Evolutionary conservation across 2,888 invertebrate genomes (phyloP), one percentile per base, ranked within the genome.

Genomic region (Hirtodrosophila alboralis): DNA sequence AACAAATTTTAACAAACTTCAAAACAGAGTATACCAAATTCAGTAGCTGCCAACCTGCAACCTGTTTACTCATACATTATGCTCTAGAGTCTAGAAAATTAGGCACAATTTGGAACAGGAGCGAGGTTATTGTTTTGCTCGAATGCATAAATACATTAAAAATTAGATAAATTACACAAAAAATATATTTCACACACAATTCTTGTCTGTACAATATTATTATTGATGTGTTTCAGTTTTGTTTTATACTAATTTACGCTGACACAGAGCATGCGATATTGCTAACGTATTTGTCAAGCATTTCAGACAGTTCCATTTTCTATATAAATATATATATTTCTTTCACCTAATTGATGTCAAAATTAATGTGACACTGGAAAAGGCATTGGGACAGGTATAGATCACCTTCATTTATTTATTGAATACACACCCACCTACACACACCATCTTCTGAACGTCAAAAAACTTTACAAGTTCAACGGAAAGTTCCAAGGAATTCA

Each of bases 61-160:
- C n/a, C n/a, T n/a, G n/a, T n/a, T n/a, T n/a, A n/a, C n/a, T n/a
- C n/a, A n/a, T n/a, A n/a, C n/a, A n/a, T n/a, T n/a, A n/a, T n/a
- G n/a, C n/a, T n/a, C n/a, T n/a, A n/a, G n/a, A n/a, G n/a, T n/a
- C n/a, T 48, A 47, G 48, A 58, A 57, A 79, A 79, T 60, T 59
- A 51, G 51, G 54, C 78, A 57, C 64, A 80, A 62, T 51, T 44
- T 58, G n/a, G 40, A 65, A 66, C 43, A 54, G 38, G 16, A 53
- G 18, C 79, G 84, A 79, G 79, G 79, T 76, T 79, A 86, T 60
- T 84, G 69, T 68, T 67, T 53, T 60, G 73, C 58, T 33, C 45
- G 41, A 60, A 31, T 68, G 68, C 61, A 76, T 16, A 62, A 75
- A 48, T 27, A 72, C n/a, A n/a, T n/a, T n/a, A n/a, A 53, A 56